These are phyloP conservation scores for Ramphastos sulfuratus DNA, from an alignment of 2,113 vertebrate species.

Conservation along the genomic window DNA sequence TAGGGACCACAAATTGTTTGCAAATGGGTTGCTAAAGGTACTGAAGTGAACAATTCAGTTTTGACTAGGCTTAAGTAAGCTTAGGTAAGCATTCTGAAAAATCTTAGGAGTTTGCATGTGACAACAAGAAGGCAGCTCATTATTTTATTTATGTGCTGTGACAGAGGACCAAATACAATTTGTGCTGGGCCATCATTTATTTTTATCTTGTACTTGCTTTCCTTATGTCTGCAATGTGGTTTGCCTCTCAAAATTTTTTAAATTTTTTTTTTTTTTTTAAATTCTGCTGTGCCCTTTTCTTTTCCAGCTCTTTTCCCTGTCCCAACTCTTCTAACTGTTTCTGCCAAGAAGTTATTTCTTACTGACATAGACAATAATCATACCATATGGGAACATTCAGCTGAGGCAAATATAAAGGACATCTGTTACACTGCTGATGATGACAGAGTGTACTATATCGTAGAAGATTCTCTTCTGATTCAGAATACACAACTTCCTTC, in stretches of 20 bases:
- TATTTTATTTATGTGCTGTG: not conserved
- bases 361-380: constrained; percentile 68
- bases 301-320: constrained; percentile 70
- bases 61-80: not conserved
- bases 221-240: not conserved
- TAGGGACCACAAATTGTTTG: not conserved
- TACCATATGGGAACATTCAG: constrained; percentile 47
- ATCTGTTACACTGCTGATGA: constrained; percentile 70
- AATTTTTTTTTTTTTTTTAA: too few species aligned
- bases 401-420: constrained; percentile 26
- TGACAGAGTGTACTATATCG: constrained; percentile 39
- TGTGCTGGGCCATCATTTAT: not conserved
- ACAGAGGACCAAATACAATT: not conserved
- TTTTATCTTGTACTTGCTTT: not conserved
- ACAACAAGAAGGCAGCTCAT: not conserved
- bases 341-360: constrained; percentile 57
- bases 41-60: not conserved
- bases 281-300: not conserved
- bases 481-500: constrained; percentile 42
- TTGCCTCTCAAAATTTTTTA: too few species aligned
- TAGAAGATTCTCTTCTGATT: constrained; percentile 58
- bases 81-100: not conserved
- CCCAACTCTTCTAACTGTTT: constrained; percentile 66
- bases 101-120: not conserved
- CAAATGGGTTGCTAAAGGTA: not conserved